Evolutionary conservation across 2,113 vertebrate genomes (phyloP).

Genomic region (Cyanocitta stelleri): DNA sequence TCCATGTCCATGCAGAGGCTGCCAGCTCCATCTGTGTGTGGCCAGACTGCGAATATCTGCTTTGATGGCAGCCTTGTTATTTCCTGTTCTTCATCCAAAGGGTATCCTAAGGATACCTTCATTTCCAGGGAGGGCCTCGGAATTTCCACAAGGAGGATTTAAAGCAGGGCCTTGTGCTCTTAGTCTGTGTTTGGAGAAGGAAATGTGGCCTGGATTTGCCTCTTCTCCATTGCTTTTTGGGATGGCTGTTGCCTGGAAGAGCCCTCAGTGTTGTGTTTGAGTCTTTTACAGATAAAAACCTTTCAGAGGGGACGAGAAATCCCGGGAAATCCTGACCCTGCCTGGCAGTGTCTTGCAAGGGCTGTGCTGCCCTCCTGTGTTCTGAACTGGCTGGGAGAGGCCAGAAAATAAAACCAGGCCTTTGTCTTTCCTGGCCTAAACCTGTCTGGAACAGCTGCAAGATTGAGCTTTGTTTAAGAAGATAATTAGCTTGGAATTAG

Average conservation of each 20-base stretch:
- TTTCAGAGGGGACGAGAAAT: neutral
- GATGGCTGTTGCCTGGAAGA: neutral
- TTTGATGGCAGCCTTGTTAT: neutral
- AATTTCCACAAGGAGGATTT: neutral
- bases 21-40: neutral
- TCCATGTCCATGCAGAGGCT: fast-evolving
- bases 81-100: neutral
- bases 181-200: neutral
- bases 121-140: neutral
- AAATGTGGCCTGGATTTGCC: neutral
- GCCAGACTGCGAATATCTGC: neutral
- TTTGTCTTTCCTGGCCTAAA: neutral
- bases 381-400: neutral
- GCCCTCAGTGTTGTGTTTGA: neutral
- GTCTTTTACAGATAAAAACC: neutral
- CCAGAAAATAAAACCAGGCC: neutral
- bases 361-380: constrained; percentile 55
- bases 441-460: neutral
- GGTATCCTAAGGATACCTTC: neutral
- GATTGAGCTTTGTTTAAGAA: neutral
- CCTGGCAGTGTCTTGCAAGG: neutral
- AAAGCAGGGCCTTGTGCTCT: neutral
- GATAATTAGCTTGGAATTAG: neutral
- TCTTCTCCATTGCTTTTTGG: neutral
- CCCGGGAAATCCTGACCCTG: neutral